Evolutionary conservation across 2,888 invertebrate species (phyloP), one percentile per base, ranked within the genome.

Genomic region (Carpatolechia fugitivella): DNA sequence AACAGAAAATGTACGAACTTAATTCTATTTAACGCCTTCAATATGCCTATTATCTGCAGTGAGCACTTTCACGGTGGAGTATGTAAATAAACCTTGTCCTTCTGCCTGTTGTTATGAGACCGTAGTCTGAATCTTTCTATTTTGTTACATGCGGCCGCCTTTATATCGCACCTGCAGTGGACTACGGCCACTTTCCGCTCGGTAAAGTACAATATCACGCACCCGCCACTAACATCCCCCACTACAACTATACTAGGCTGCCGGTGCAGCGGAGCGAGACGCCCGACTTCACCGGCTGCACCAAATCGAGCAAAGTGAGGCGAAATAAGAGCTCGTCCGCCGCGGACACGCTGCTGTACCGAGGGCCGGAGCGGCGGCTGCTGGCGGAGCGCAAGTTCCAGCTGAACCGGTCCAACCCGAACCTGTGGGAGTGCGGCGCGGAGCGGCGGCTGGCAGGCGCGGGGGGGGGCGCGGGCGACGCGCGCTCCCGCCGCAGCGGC

Each of bases 161-260:
- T 83, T 87, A 82, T 85, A 82, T 90, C 90, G 85, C 91, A 86
- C 88, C 88, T 85, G 90, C 92, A 93, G 93, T 91, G 91, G 93
- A 93, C 85, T 92, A 91, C 87, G 91, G 84, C 79, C 91, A 88
- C 86, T 91, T 93, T 80, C 91, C 92, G 85, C 87, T 92, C 82
- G 93, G 93, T 92, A 93, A 93, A 86, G 93, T 93, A 92, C 93
- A 91, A 90, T 92, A 92, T 92, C 93, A 92, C 91, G 92, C 92
- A 85, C 87, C 85, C 84, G 85, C 86, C 70, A 87, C 90, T 90
- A 90, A 90, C 89, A 79, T 78, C 69, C 76, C 80, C 70, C 82
- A 82, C 74, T 82, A 77, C 80, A 85, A 82, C 77, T 78, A 78
- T 77, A 81, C 84, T 72, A 85, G 83, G 79, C 70, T 81, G 64